These are phyloP conservation scores for Drosophila peninsularis DNA, from an alignment of 2,888 invertebrate genomes.

Conservation along the genomic window DNA sequence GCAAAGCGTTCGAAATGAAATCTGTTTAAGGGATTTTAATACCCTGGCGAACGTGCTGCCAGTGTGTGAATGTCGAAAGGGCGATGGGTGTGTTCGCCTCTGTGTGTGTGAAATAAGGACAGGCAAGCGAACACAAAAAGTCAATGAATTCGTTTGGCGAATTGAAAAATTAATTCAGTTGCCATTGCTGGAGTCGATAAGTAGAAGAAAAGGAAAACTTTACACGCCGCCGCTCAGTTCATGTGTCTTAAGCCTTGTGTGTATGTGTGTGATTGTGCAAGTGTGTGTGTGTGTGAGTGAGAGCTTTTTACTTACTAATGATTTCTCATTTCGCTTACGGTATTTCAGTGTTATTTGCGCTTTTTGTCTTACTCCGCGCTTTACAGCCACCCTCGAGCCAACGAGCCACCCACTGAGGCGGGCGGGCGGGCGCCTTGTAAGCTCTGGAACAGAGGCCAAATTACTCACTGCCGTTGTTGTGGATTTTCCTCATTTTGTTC, in stretches of 20 bases:
- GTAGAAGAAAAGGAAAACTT: conserved; percentile 73
- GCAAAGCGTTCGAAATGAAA: conserved; percentile 82
- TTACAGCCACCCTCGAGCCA: conserved; percentile 48
- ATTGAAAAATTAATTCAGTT: conserved; percentile 83
- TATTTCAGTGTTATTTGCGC: conserved; percentile 76
- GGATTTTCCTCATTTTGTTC: conserved; percentile 68
- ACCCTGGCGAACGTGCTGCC: conserved; percentile 74
- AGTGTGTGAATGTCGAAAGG: conserved; percentile 12
- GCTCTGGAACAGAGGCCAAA: conserved; percentile 60
- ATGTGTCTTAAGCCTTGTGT: conserved; percentile 71
- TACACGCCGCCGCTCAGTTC: conserved; percentile 61
- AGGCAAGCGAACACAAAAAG: conserved; percentile 70
- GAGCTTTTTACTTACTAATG: conserved; percentile 77
- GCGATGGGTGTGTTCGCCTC: conserved; percentile 2
- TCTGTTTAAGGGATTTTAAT: conserved; percentile 83
- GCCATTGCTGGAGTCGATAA: conserved; percentile 76
- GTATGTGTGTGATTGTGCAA: conserved; percentile 25
- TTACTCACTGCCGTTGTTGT: conserved; percentile 76
- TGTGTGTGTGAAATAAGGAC: conserved; percentile 27
- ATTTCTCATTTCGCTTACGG: conserved; percentile 80
- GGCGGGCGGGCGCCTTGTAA: conserved; percentile 12
- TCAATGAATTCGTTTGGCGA: conserved; percentile 83
- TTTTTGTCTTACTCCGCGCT: conserved; percentile 75
- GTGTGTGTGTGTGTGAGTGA: conserved; percentile 23
- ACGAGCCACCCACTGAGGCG: background rate